phyloP scores from a whole-genome alignment of 2,888 invertebrate genomes.

The Ectropis crepuscularia region DNA sequence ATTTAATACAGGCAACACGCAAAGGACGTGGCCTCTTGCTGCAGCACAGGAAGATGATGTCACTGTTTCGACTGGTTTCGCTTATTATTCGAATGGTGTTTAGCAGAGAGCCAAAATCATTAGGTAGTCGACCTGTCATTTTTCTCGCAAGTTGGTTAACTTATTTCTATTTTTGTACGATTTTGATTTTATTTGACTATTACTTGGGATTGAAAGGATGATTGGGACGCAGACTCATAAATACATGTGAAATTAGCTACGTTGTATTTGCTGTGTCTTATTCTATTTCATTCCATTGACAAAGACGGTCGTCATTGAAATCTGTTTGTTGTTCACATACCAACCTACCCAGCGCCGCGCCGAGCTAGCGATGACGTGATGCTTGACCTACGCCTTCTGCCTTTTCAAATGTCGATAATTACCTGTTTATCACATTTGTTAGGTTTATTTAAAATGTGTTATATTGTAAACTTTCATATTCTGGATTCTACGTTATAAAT shows the following conservation, averaged over 20 bases:
- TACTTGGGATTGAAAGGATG: slow-evolving; percentile 10
- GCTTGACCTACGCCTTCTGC: slow-evolving; percentile 6
- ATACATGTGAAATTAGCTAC: slow-evolving; percentile 39
- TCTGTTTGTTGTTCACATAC: slow-evolving; percentile 29
- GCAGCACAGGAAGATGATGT: slow-evolving; percentile 80
- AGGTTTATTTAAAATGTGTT: background rate
- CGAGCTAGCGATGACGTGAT: slow-evolving; percentile 16
- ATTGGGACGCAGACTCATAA: slow-evolving; percentile 37
- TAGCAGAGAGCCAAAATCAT: slow-evolving; percentile 63
- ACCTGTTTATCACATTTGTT: background rate
- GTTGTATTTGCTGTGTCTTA: slow-evolving; percentile 44
- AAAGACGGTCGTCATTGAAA: slow-evolving; percentile 39
- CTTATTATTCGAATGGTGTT: slow-evolving; percentile 76
- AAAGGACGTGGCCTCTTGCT: slow-evolving; percentile 71
- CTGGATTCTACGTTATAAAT: background rate
- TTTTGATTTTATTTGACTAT: slow-evolving; percentile 8
- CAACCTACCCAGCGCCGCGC: slow-evolving; percentile 18
- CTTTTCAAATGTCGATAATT: background rate
- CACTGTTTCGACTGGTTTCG: slow-evolving; percentile 79
- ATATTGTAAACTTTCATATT: background rate
- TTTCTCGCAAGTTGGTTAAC: slow-evolving; percentile 25
- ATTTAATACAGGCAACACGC: slow-evolving; percentile 46
- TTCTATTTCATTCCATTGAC: slow-evolving; percentile 57
- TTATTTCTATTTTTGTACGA: background rate
- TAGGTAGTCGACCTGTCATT: slow-evolving; percentile 55